phyloP scores from a whole-genome alignment of 2,888 invertebrate species.

The Phengaris arion region DNA sequence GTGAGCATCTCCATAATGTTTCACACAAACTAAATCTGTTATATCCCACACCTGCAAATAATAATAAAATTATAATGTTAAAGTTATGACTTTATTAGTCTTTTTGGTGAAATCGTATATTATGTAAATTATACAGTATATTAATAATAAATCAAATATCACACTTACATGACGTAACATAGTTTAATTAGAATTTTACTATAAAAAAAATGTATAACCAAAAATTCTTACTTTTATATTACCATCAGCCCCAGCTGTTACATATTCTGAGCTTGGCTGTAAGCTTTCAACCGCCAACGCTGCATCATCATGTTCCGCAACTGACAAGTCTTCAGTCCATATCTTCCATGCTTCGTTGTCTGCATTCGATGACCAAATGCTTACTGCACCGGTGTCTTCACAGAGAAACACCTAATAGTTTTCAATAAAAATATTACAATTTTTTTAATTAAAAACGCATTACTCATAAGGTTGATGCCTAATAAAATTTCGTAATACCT shows the following conservation, averaged over 20 bases:
- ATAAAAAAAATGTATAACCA: neutral
- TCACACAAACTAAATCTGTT: constrained; percentile 63
- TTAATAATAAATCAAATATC: too few relatives aligned
- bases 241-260: constrained; percentile 71
- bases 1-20: constrained; percentile 73
- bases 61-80: constrained; percentile 19
- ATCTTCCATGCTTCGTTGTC: constrained; percentile 54
- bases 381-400: constrained; percentile 70
- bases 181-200: neutral
- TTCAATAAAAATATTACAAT: neutral
- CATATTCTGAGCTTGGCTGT: constrained; percentile 56
- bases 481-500: constrained; percentile 47
- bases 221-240: constrained; percentile 60
- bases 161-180: too few relatives aligned
- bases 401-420: constrained; percentile 60
- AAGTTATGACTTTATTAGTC: neutral
- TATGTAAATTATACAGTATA: too few relatives aligned
- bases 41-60: constrained; percentile 72
- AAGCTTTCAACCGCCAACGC: constrained; percentile 62
- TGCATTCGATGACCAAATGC: constrained; percentile 56
- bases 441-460: too few relatives aligned
- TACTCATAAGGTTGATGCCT: too few relatives aligned
- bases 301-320: constrained; percentile 67
- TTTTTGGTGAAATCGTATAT: too few relatives aligned
- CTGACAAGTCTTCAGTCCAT: constrained; percentile 60